A percentile compares a stretch with the other conserved stretches of the same genome.
Evolutionary conservation across 1,140 invertebrate genomes (phyloP).

Genomic region (Trichomalopsis sarcophagae): DNA sequence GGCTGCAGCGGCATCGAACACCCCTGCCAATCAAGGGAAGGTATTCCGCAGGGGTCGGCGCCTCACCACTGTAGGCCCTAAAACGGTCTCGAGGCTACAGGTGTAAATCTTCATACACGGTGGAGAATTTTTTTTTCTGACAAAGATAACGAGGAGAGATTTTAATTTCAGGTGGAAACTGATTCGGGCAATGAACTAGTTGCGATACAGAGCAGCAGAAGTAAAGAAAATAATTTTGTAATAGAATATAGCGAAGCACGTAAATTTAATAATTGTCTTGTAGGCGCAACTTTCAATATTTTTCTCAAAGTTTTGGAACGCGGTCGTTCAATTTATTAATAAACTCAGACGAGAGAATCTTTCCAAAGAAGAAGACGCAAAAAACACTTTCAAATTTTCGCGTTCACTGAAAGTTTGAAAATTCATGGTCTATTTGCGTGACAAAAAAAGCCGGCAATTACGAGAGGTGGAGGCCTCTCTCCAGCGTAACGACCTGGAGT

Average conservation of each 20-base stretch:
- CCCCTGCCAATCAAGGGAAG: background rate
- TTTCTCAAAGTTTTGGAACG: too few relatives aligned
- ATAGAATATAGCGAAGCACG: too few relatives aligned
- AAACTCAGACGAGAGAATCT: background rate
- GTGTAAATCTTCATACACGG: background rate
- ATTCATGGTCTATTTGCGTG: conserved; percentile 34
- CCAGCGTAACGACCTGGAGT: conserved; percentile 1
- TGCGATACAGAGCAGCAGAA: too few relatives aligned
- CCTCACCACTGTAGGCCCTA: too few relatives aligned
- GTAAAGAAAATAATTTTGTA: too few relatives aligned
- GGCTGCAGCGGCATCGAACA: background rate
- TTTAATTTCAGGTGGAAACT: too few relatives aligned
- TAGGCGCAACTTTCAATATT: background rate
- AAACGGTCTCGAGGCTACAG: background rate
- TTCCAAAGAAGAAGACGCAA: background rate
- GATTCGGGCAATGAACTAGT: too few relatives aligned
- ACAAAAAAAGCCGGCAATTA: conserved; percentile 24
- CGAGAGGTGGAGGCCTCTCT: background rate
- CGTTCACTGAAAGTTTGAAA: conserved; percentile 20
- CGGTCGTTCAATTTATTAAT: background rate
- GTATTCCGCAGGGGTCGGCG: background rate
- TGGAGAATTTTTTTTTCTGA: too few relatives aligned
- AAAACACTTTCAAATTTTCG: conserved; percentile 11
- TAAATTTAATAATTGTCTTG: too few relatives aligned
- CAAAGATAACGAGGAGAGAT: too few relatives aligned